Evolutionary conservation across 2,888 invertebrate genomes (phyloP).

Genomic region (Emmelina monodactyla): DNA sequence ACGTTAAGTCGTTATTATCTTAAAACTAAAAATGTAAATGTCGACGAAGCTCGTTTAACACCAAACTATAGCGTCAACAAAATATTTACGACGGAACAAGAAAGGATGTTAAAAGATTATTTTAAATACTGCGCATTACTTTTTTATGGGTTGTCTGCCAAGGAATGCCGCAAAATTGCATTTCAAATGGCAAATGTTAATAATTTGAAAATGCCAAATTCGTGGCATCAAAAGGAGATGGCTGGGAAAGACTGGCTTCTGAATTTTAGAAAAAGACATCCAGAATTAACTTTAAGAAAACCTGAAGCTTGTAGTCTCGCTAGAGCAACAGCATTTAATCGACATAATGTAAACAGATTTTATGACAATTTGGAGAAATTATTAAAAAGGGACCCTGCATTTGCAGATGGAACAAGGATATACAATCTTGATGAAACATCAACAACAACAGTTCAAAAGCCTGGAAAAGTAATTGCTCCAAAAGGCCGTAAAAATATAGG

Average conservation of each 20-base stretch:
- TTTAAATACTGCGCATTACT: conserved; percentile 8
- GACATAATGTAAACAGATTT: conserved; percentile 9
- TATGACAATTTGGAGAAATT: conserved; percentile 9
- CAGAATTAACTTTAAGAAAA: conserved; percentile 10
- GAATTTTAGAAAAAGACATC: not conserved
- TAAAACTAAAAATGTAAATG: no score
- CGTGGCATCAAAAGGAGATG: not conserved
- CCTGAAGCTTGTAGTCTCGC: conserved; percentile 19
- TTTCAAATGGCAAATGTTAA: conserved; percentile 6
- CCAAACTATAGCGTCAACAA: conserved; percentile 10
- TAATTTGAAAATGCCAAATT: conserved; percentile 3
- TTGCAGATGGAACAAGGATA: conserved; percentile 15
- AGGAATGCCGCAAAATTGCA: conserved; percentile 6
- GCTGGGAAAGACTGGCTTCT: conserved; percentile 1
- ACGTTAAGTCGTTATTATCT: no score
- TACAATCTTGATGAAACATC: conserved; percentile 15
- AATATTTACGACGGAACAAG: conserved; percentile 8
- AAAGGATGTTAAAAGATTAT: conserved; percentile 7
- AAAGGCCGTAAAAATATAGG: conserved; percentile 9
- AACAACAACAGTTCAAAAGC: conserved; percentile 15
- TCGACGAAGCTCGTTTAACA: no score
- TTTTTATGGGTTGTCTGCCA: conserved; percentile 4
- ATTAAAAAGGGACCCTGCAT: conserved; percentile 6
- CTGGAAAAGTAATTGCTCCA: conserved; percentile 9
- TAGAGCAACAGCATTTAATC: conserved; percentile 16